Evolutionary conservation across 2,797 vertebrate genomes (phyloP).

Genomic region (Leuciscus waleckii): DNA sequence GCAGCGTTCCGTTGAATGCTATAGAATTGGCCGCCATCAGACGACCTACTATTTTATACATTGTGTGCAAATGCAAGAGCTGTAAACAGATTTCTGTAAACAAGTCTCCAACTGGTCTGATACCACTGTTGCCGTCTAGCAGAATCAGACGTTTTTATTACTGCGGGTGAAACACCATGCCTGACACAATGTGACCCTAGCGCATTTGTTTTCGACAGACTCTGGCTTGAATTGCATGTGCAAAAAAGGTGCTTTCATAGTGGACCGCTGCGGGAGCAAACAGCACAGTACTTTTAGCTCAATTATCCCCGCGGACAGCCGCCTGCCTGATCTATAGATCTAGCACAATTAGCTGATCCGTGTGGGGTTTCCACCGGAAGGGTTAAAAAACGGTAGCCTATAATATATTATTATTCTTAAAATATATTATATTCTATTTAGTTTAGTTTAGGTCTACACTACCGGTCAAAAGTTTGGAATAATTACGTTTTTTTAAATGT

Average conservation of each 20-base stretch:
- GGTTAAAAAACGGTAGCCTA: constrained; percentile 6
- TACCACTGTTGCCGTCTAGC: constrained; percentile 38
- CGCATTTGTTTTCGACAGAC: constrained; percentile 50
- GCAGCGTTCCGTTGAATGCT: background rate
- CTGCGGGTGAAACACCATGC: constrained; percentile 63
- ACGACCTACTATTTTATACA: constrained; percentile 41
- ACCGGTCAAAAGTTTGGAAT: background rate
- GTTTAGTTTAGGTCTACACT: background rate
- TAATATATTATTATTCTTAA: background rate
- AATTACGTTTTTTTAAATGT: background rate
- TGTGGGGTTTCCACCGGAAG: constrained; percentile 7
- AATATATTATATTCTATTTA: background rate
- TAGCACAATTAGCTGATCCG: constrained; percentile 65
- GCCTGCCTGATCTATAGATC: constrained; percentile 66
- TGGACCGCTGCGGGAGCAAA: constrained; percentile 67
- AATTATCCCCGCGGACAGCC: constrained; percentile 72
- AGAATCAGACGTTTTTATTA: constrained; percentile 42
- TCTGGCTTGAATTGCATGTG: constrained; percentile 66
- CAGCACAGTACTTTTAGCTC: constrained; percentile 67
- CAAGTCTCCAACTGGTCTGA: constrained; percentile 47
- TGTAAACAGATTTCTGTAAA: constrained; percentile 54
- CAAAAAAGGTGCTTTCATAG: constrained; percentile 63
- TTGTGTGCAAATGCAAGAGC: constrained; percentile 41
- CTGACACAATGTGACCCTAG: constrained; percentile 51
- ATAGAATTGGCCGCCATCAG: constrained; percentile 48